These are phyloP conservation scores for Terrapene triunguis DNA, from an alignment of 2,113 vertebrate species.

Conservation along the genomic window DNA sequence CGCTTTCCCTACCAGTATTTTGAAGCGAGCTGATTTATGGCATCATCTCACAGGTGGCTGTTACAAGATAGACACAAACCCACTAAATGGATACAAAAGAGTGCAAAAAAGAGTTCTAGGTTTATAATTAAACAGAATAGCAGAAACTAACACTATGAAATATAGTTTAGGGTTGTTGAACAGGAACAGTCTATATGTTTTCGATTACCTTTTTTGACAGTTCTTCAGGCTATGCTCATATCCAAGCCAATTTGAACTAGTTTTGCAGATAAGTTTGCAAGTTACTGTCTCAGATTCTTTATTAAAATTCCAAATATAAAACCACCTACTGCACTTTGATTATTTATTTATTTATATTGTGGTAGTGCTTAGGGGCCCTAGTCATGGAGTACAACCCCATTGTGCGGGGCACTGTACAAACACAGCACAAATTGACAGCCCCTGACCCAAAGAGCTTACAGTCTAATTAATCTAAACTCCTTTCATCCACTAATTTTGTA, in stretches of 20 bases:
- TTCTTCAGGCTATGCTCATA: constrained; percentile 12
- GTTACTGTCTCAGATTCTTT: not conserved
- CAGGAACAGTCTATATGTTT: constrained; percentile 26
- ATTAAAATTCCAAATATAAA: too few relatives aligned
- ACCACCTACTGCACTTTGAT: too few relatives aligned
- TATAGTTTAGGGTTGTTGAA: not conserved
- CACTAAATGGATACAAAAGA: not conserved
- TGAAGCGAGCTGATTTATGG: not conserved
- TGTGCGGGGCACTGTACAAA: too few relatives aligned
- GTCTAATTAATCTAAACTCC: too few relatives aligned
- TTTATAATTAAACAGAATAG: not conserved
- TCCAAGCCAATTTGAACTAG: not conserved
- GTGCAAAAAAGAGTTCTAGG: not conserved
- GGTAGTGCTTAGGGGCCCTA: too few relatives aligned
- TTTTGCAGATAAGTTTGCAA: constrained; percentile 2
- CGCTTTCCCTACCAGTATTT: not conserved
- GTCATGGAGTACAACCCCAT: too few relatives aligned
- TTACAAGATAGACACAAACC: too few relatives aligned
- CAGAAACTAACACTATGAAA: not conserved
- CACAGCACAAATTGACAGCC: too few relatives aligned
- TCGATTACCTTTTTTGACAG: constrained; percentile 13
- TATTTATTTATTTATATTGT: too few relatives aligned
- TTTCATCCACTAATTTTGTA: too few relatives aligned
- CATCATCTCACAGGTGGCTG: not conserved
- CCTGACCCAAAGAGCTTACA: too few relatives aligned